Conservation (phyloP, 2,888 invertebrate genomes). For the Thecocarcelia acutangulata region DNA sequence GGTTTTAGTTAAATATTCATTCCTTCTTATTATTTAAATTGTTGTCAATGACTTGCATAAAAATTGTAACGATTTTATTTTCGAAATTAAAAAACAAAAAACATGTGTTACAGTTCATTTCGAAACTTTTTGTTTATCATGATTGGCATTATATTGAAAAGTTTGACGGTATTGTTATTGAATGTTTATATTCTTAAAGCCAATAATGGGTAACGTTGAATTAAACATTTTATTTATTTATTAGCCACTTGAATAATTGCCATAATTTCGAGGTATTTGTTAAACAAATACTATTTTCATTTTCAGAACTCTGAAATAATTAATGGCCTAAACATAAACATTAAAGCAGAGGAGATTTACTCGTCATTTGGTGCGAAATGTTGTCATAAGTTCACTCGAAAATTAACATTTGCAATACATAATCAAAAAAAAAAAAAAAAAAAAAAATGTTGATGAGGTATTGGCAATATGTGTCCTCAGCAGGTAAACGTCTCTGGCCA, state of each 20-base stretch:
- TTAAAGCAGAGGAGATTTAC: no score
- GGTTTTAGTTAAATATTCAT: slow-evolving; percentile 33
- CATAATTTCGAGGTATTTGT: no score
- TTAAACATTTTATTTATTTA: slow-evolving; percentile 52
- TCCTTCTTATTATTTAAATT: slow-evolving; percentile 48
- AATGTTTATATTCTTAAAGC: slow-evolving; percentile 44
- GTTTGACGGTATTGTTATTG: slow-evolving; percentile 41
- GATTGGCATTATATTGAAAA: slow-evolving; percentile 62
- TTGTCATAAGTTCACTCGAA: no score
- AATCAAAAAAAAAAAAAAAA: no score
- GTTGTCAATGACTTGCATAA: slow-evolving; percentile 64
- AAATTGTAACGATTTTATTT: slow-evolving; percentile 61
- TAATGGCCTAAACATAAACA: no score
- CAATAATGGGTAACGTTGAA: slow-evolving; percentile 47
- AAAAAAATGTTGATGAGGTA: no score
- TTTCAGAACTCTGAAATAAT: no score
- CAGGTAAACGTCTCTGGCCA: no score
- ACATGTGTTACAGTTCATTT: slow-evolving; percentile 45
- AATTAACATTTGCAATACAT: no score
- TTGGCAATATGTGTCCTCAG: no score
- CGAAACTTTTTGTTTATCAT: slow-evolving; percentile 24
- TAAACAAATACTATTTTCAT: no score
- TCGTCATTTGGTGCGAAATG: no score
- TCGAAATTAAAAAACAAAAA: slow-evolving; percentile 35
- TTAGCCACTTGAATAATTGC: slow-evolving; percentile 58